These are phyloP conservation scores for Eulithis prunata DNA, from an alignment of 2,888 invertebrate species.

Conservation along the genomic window DNA sequence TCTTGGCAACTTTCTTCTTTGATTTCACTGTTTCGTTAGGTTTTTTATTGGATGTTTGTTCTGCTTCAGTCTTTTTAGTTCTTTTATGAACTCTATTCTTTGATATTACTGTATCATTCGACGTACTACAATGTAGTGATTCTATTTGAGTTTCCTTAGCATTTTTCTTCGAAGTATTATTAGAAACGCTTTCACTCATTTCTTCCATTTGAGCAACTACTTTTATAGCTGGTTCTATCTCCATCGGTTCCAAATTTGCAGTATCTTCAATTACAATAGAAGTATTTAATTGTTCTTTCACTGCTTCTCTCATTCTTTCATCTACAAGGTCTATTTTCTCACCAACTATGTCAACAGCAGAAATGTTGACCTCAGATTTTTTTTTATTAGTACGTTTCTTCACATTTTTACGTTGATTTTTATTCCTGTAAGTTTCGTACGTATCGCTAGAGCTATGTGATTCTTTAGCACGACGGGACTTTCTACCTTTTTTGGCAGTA, in stretches of 20 bases:
- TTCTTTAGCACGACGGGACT: constrained; percentile 41
- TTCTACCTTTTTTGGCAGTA: constrained; percentile 34
- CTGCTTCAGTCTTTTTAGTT: constrained; percentile 10
- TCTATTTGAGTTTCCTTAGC: neutral
- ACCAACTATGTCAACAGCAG: constrained; percentile 43
- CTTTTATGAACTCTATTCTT: constrained; percentile 35
- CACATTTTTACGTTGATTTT: constrained; percentile 40
- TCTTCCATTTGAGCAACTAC: constrained; percentile 57
- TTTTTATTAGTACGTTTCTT: constrained; percentile 29
- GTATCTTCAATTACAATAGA: constrained; percentile 53
- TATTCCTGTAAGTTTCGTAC: constrained; percentile 31
- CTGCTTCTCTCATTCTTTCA: constrained; percentile 63
- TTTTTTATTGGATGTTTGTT: neutral
- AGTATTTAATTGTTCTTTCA: constrained; percentile 54
- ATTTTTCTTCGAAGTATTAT: constrained; percentile 20
- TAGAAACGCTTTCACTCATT: constrained; percentile 43
- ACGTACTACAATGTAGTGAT: constrained; percentile 6
- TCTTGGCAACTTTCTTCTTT: constrained; percentile 9
- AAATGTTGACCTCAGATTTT: constrained; percentile 25
- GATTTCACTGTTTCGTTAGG: constrained; percentile 2
- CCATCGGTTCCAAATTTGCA: constrained; percentile 27
- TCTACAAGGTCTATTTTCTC: constrained; percentile 41
- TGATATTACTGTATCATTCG: constrained; percentile 29
- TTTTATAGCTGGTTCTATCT: constrained; percentile 47
- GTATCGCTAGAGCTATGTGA: constrained; percentile 46